These are phyloP conservation scores for Carlito syrichta DNA, from an alignment of 2,113 vertebrate species.

Conservation along the genomic window DNA sequence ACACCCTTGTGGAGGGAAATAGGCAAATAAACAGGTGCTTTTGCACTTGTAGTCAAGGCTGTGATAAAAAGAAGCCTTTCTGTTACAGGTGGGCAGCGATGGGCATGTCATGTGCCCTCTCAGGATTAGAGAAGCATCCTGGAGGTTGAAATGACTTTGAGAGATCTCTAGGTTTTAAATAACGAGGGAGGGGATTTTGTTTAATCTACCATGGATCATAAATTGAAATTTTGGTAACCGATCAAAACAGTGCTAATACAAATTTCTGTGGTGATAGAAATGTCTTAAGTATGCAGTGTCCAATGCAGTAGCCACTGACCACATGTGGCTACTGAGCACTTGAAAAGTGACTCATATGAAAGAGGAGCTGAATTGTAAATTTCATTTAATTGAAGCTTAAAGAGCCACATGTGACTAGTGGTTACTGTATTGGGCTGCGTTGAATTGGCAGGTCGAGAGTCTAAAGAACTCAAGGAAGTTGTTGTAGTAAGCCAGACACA, in stretches of 20 bases:
- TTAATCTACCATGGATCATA: background rate
- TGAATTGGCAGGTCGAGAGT: background rate
- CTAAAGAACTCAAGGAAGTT: background rate
- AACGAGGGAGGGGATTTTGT: background rate
- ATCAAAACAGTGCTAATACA: background rate
- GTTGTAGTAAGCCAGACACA: background rate
- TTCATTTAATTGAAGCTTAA: background rate
- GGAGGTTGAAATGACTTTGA: background rate
- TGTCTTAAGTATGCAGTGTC: background rate
- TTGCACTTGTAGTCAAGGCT: background rate
- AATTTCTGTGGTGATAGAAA: background rate
- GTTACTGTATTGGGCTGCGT: fast-evolving
- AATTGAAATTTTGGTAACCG: background rate
- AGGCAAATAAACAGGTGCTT: background rate
- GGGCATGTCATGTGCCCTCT: background rate
- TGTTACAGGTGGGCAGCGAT: background rate
- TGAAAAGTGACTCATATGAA: background rate
- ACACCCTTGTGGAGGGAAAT: background rate
- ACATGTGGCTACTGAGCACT: background rate
- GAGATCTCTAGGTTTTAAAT: background rate
- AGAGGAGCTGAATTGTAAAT: background rate
- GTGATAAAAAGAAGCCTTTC: background rate
- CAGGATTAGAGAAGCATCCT: background rate
- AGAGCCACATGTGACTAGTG: background rate
- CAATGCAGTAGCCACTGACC: background rate